Conservation (phyloP, 2,888 invertebrate genomes). For the Eulithis testata region DNA sequence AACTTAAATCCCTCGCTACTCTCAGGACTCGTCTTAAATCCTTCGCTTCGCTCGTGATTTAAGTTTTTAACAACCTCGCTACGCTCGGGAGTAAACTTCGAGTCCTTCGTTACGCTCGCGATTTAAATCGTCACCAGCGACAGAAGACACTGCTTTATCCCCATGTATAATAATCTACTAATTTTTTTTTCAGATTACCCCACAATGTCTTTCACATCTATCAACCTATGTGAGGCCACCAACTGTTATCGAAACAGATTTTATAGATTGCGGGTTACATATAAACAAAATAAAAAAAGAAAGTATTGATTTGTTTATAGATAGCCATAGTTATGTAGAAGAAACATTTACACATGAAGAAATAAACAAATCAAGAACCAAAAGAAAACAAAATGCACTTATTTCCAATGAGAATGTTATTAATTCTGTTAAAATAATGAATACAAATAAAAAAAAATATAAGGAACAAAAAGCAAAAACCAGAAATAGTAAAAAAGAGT, state of each 20-base stretch:
- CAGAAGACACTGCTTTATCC: no score
- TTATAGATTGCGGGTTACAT: slow-evolving; percentile 57
- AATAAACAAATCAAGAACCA: neutral
- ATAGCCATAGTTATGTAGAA: neutral
- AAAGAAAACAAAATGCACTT: neutral
- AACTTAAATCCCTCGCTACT: no score
- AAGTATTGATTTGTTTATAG: slow-evolving; percentile 11
- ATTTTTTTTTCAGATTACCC: slow-evolving; percentile 48
- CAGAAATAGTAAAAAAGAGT: slow-evolving; percentile 35
- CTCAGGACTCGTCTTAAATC: no score
- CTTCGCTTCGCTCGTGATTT: no score
- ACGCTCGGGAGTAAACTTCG: no score
- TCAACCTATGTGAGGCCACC: slow-evolving; percentile 38
- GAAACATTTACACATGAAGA: neutral
- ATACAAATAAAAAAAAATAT: neutral
- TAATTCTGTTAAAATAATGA: neutral
- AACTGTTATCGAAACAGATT: slow-evolving; percentile 42
- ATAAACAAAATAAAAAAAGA: slow-evolving; percentile 37
- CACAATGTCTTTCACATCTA: slow-evolving; percentile 48
- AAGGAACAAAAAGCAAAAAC: slow-evolving; percentile 2
- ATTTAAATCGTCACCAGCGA: no score
- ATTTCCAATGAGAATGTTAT: neutral
- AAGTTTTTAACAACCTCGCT: no score
- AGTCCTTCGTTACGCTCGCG: no score
- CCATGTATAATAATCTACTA: no score